Evolutionary conservation across 2,113 vertebrate species (phyloP), one percentile per base, ranked within the genome.

Genomic region (Chascanopsetta lugubris): DNA sequence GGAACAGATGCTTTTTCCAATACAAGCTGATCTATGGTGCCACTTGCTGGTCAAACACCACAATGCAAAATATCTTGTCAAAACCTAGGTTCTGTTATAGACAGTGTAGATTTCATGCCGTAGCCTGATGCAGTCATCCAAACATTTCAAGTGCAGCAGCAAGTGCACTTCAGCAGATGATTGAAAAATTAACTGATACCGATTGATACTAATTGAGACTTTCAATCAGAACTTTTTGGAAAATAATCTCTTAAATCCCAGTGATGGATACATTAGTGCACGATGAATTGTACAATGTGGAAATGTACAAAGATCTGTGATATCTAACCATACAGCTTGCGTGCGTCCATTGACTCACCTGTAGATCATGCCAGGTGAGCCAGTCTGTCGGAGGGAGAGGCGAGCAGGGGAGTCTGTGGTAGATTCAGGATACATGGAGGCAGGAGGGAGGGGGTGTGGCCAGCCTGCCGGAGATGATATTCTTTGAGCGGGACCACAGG

Each of bases 361-460:
- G 95, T 99, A 99, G 90, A 97, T 95, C 97, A 99, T 98, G 70
- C 97, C 97, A 2, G 97, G 97, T 40, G 97, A 99, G 91, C 96
- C 97, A 0, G 95, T 95, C 92, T 97, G 97, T 80, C 97, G 90
- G 82, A 95, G 93, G 8, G 97, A 99, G 86, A 98, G 95, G 90
- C 97, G 95, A 77, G 97, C 97, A 0, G 97, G 97, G 61, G 97
- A 99, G 92, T 98, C 97, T 36, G 97, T 97, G 84, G 96, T 98
- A 22, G 97, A 99, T 96, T 99, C 97, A 10, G 97, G 97, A 95
- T 99, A 99, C 97, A 99, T 99, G 94, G 93, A 92, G 96, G 90
- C 77, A 85, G 92, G 84, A 81, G 77, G 82, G 77, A 75, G 63
- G 75, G 87, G 82, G 68, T 54, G 66, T 61, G 85, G 89, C 87